Conservation (phyloP, 2,797 vertebrate genomes). For the Hippopotamyrus pictus region DNA sequence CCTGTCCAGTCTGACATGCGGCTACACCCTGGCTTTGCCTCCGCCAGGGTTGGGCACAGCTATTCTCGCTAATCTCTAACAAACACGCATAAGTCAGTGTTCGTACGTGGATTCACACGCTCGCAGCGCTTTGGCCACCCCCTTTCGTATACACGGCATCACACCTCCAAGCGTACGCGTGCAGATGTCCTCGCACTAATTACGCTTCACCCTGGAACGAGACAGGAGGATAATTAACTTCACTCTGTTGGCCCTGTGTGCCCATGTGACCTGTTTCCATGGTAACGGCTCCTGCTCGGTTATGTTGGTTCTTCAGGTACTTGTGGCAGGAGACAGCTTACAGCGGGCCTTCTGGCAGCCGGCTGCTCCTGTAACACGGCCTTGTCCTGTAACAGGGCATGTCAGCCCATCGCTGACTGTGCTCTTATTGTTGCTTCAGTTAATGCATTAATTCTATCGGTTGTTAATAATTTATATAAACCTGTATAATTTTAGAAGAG, state of each 20-base stretch:
- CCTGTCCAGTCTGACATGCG: neutral
- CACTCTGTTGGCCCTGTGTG: neutral
- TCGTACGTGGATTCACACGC: neutral
- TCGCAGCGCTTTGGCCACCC: neutral
- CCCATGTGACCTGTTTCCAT: slow-evolving; percentile 21
- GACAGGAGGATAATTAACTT: slow-evolving; percentile 1
- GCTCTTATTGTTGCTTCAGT: neutral
- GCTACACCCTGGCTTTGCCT: neutral
- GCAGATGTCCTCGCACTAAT: neutral
- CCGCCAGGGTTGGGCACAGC: neutral
- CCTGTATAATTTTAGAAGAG: neutral
- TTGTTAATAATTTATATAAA: neutral
- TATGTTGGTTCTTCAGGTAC: slow-evolving; percentile 3
- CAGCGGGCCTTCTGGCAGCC: neutral
- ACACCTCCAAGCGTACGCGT: neutral
- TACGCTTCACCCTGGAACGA: neutral
- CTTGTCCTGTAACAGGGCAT: neutral
- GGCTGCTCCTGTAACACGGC: neutral
- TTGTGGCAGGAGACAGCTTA: neutral
- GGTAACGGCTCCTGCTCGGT: neutral
- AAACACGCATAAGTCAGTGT: neutral
- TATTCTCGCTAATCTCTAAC: neutral
- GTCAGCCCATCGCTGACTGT: neutral
- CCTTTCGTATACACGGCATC: neutral
- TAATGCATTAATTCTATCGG: neutral